phyloP scores from a whole-genome alignment of 2,113 vertebrate species.

The Chaetodon auriga region DNA sequence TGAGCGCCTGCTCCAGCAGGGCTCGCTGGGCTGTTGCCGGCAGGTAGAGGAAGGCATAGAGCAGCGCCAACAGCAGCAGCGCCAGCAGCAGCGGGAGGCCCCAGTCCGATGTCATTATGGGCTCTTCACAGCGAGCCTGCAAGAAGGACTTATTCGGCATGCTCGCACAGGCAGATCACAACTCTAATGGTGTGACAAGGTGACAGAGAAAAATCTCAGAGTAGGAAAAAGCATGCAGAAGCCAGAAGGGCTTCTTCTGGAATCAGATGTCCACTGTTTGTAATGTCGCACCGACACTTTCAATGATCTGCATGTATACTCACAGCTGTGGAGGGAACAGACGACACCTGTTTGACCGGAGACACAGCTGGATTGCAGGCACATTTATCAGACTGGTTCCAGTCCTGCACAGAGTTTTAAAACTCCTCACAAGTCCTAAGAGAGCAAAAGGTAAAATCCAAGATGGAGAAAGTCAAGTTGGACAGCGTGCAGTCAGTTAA shows the following conservation, averaged over 20 bases:
- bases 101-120: slow-evolving; percentile 84
- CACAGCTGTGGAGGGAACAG: background rate
- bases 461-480: background rate
- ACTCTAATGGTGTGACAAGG: background rate
- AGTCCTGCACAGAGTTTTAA: background rate
- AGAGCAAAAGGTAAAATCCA: background rate
- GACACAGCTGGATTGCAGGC: background rate
- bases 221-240: background rate
- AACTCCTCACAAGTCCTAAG: slow-evolving; percentile 13
- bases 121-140: slow-evolving; percentile 84
- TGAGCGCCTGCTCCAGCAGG: slow-evolving; percentile 74
- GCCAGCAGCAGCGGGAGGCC: slow-evolving; percentile 82
- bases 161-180: background rate
- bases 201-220: background rate
- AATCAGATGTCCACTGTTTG: background rate
- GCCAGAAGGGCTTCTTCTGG: background rate
- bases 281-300: background rate
- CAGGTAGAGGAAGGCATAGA: slow-evolving; percentile 85
- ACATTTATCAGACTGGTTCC: background rate
- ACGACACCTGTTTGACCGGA: background rate
- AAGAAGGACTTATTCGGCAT: slow-evolving; percentile 81
- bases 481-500: slow-evolving; percentile 10
- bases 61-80: slow-evolving; percentile 80
- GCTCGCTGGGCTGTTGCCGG: slow-evolving; percentile 77
- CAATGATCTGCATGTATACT: background rate